Evolutionary conservation across 2,113 vertebrate genomes (phyloP), one percentile per base, ranked within the genome.

Genomic region (Hypomesus transpacificus): DNA sequence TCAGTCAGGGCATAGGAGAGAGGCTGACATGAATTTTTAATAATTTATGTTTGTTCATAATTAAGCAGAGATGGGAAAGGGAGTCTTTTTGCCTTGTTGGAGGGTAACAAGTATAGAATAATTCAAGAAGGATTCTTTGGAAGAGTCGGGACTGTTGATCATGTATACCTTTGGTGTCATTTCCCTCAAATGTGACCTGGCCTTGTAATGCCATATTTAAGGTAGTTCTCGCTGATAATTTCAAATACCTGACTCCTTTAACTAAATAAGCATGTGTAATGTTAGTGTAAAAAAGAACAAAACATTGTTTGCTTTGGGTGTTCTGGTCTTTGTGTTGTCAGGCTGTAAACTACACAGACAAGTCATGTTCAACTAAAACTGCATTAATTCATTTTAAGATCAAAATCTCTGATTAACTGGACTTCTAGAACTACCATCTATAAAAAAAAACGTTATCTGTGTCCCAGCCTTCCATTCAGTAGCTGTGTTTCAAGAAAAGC

Each of bases 231-330:
- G 66, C 57, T 64, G 59, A 28, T 34, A 53, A 53, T 8, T 53
- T 14, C 7, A 59, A 59, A 70, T 24, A 60, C 17, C 14, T 17
- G 20, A 26, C 66, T 69, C 60, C 63, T 79, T 53, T 46, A 50
- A 69, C 57, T 56, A 62, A 31, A 22, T 34, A 69, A 58, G 51
- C 65, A 74, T 58, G 69, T 58, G 18, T 59, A 34, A 57, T 59
- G 26, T 63, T 18, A 34, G 14, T 34, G 26, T 34, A 18, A 18
- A 28, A 63, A 66, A 75, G 75, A 73, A n/a, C 13, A 20, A 78
- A 4, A 39, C 24, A 51, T 70, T 28, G 28, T 53, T 16, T 66
- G 57, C 70, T 62, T 69, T 64, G 67, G 68, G 68, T 63, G 66
- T 64, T 60, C 56, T 22, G 31, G 50, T 31, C 16, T 63, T 34